Evolutionary conservation across 2,888 invertebrate species (phyloP), one percentile per base, ranked within the genome.

Genomic region (Biston stratarius): DNA sequence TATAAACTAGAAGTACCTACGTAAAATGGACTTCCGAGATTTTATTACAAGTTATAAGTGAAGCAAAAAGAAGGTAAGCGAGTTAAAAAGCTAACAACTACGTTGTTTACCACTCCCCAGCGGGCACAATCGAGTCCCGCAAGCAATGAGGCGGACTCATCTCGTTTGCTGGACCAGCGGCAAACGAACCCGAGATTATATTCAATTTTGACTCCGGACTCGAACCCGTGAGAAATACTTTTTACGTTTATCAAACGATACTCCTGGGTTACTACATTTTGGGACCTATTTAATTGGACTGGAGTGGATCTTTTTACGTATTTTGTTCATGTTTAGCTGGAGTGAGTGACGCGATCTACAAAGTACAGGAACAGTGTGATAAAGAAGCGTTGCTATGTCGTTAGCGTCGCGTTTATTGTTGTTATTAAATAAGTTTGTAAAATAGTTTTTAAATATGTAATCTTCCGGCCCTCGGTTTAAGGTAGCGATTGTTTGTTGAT

Each of bases 111-210:
- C 55, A 65, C 60, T 72, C 76, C 72, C 76, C 59, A 58, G 34
- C 5, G 60, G 63, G 70, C 72, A 73, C 75, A 73, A 74, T 74
- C 70, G 77, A 76, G 74, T 74, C 72, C 67, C 36, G 66, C 15
- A 63, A 63, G 63, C 77, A 75, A 76, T 77, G 77, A 77, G 67
- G 68, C 76, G 70, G 52, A 63, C 67, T 77, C 76, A 76, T 72
- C 75, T 77, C 75, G 73, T 79, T 76, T 72, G 67, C 72, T 69
- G 73, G 76, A 72, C 75, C 67, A 65, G 58, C 36, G 59, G 65
- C 65, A 74, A 77, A 73, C 76, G 75, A 74, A 67, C 69, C 72
- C 69, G 24, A 55, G 62, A 67, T 74, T 74, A 72, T 76, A 77
- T 77, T 77, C 74, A 76, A 77, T 76, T 77, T 76, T 71, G 61